Evolutionary conservation across 2,888 invertebrate genomes (phyloP).

Genomic region (Druceiella hillmani): DNA sequence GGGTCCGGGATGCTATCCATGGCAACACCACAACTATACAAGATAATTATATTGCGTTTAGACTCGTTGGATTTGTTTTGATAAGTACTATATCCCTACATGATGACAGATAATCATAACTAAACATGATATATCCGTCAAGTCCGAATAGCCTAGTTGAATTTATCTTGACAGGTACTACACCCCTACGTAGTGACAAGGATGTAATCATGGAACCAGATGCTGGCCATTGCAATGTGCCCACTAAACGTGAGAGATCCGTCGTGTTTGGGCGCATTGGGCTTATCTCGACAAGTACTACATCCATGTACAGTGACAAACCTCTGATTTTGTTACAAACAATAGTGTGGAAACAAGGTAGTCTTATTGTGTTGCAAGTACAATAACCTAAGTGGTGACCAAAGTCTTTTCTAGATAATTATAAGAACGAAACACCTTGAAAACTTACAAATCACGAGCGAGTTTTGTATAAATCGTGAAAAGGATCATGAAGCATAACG

Average conservation of each 20-base stretch:
- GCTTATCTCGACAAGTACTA: background rate
- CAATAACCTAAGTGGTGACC: too few species aligned
- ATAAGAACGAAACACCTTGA: too few species aligned
- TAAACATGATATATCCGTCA: background rate
- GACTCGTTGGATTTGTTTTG: background rate
- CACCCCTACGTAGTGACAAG: background rate
- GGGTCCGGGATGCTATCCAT: too few species aligned
- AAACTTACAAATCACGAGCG: too few species aligned
- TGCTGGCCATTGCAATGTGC: background rate
- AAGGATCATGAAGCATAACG: too few species aligned
- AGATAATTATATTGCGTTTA: background rate
- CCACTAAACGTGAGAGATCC: background rate
- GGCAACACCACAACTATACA: background rate
- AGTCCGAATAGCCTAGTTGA: background rate
- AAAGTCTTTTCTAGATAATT: too few species aligned
- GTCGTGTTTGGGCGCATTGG: background rate
- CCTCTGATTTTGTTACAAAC: too few species aligned
- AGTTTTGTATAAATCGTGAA: too few species aligned
- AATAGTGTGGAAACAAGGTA: too few species aligned
- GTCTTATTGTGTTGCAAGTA: too few species aligned
- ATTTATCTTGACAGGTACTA: background rate
- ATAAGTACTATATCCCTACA: background rate
- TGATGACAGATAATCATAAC: background rate
- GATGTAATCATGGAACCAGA: background rate
- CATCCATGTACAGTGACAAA: too few species aligned